These are phyloP conservation scores for Muntiacus muntjak DNA, from an alignment of 2,113 vertebrate species.

Conservation along the genomic window DNA sequence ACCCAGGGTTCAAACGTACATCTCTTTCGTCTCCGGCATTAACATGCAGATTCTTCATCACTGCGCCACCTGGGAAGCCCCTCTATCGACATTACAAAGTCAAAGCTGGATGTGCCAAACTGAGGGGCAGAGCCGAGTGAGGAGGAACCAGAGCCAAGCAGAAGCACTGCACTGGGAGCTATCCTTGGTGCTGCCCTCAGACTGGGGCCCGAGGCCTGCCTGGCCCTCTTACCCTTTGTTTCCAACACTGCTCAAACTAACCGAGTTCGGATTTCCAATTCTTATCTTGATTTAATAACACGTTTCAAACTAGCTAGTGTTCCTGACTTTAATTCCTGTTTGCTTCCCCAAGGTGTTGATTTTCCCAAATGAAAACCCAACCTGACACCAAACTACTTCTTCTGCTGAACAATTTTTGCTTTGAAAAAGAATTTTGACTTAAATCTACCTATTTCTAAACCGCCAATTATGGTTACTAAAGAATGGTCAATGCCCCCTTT, in stretches of 20 bases:
- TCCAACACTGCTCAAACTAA: not conserved
- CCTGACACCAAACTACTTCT: not conserved
- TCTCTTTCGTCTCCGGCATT: not conserved
- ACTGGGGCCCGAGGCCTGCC: not conserved
- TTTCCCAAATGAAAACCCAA: not conserved
- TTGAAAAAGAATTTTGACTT: not conserved
- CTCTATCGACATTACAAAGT: not conserved
- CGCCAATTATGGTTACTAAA: not conserved
- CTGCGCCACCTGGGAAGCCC: not conserved
- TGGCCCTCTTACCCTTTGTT: not conserved
- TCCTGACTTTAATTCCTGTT: not conserved
- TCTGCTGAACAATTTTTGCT: not conserved
- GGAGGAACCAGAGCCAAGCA: not conserved
- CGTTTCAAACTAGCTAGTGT: not conserved
- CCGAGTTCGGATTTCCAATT: not conserved
- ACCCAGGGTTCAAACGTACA: not conserved
- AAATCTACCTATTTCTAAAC: not conserved
- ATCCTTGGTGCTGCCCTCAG: slow-evolving; percentile 59
- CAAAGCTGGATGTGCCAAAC: not conserved
- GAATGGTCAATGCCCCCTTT: not conserved
- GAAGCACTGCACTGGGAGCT: slow-evolving; percentile 29
- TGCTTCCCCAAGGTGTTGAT: not conserved
- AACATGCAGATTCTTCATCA: not conserved
- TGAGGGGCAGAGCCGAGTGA: not conserved
- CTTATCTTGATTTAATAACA: not conserved